Conservation (phyloP, 2,888 invertebrate genomes). For the Eulithis prunata region DNA sequence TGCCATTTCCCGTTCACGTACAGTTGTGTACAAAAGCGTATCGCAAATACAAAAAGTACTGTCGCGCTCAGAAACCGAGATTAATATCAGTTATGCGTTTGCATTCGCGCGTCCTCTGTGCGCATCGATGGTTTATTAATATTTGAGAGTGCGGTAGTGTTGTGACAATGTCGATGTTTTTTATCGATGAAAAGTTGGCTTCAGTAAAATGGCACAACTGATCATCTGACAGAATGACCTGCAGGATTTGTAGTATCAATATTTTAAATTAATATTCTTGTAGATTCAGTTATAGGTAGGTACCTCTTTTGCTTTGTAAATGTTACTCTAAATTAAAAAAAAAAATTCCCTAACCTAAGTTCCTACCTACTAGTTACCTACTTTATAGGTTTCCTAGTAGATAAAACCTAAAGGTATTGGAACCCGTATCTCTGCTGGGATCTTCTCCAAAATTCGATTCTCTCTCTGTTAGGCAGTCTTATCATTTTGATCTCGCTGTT, state of each 20-base stretch:
- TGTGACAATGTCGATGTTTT: conserved; percentile 13
- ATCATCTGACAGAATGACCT: no score
- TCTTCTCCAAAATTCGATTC: conserved; percentile 43
- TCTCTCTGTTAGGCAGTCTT: conserved; percentile 36
- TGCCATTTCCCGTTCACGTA: conserved; percentile 16
- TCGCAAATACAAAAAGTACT: conserved; percentile 31
- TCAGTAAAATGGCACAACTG: no score
- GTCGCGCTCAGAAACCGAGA: conserved; percentile 30
- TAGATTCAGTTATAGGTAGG: no score
- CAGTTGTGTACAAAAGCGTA: conserved; percentile 28
- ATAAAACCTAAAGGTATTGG: not conserved
- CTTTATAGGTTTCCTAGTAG: no score
- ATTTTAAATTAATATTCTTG: no score
- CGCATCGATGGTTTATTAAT: conserved; percentile 50
- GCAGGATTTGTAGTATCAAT: no score
- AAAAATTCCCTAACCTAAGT: no score
- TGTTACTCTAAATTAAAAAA: no score
- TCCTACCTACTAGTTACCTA: not conserved
- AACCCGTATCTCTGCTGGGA: conserved; percentile 27
- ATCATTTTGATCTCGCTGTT: conserved; percentile 31
- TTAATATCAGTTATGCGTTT: conserved; percentile 37
- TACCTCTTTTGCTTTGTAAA: no score
- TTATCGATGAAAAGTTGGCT: conserved; percentile 10
- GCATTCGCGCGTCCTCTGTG: conserved; percentile 33
- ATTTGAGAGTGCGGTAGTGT: conserved; percentile 43